Percentiles rank a stretch among this genome's conserved stretches.
phyloP scores from a whole-genome alignment of 2,113 vertebrate genomes.

The Sebastes schlegelii region DNA sequence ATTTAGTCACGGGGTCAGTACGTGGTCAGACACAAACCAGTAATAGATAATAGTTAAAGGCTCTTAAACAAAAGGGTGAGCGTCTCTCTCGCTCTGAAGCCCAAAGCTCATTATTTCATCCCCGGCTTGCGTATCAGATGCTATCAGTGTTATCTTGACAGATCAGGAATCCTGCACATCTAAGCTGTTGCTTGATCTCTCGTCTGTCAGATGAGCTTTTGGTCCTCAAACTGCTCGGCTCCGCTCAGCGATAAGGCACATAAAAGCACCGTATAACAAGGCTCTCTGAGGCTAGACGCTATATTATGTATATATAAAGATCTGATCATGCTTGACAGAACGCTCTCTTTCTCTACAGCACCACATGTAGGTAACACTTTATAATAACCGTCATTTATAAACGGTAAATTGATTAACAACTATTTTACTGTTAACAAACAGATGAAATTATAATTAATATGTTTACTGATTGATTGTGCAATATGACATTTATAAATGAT shows the following conservation, averaged over 20 bases:
- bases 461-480: too few species aligned
- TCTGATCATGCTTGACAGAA: neutral
- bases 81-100: neutral
- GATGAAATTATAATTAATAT: too few species aligned
- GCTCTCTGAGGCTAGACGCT: neutral
- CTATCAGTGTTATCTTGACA: slow-evolving; percentile 7
- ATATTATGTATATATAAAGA: neutral
- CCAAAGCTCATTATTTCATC: slow-evolving; percentile 21
- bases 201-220: slow-evolving; percentile 14
- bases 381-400: too few species aligned
- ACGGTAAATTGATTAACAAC: too few species aligned
- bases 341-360: neutral
- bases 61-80: neutral
- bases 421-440: too few species aligned
- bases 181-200: neutral
- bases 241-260: neutral
- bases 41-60: neutral
- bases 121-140: slow-evolving; percentile 6
- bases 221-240: neutral
- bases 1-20: neutral
- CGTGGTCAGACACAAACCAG: neutral
- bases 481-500: too few species aligned
- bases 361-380: too few species aligned
- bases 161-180: neutral
- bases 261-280: neutral